Evolutionary conservation across 2,113 vertebrate species (phyloP).

Genomic region (Cebidichthys violaceus): DNA sequence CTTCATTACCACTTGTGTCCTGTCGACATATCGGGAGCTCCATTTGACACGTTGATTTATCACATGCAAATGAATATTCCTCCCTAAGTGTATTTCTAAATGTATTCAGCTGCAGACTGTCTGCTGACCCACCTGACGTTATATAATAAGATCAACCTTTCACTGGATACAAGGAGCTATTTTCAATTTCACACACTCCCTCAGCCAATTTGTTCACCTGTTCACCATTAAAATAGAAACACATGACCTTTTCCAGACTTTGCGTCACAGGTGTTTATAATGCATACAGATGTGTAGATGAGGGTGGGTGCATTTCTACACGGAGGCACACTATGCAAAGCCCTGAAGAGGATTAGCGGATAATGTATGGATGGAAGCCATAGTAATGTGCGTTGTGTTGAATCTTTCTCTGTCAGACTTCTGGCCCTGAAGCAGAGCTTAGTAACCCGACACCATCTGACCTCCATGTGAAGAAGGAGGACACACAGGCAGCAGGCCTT

Average conservation of each 20-base stretch:
- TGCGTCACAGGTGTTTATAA: neutral
- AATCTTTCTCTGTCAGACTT: constrained; percentile 46
- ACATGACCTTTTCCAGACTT: neutral
- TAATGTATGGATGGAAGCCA: neutral
- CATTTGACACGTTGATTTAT: constrained; percentile 1
- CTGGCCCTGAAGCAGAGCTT: constrained; percentile 37
- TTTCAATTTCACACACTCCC: constrained; percentile 6
- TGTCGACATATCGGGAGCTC: neutral
- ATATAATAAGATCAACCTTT: constrained; percentile 22
- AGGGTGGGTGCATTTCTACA: neutral
- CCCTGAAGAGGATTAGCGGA: neutral
- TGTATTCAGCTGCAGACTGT: neutral
- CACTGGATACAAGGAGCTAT: constrained; percentile 10
- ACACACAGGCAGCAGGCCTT: neutral
- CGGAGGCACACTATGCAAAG: neutral
- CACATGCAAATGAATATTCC: neutral
- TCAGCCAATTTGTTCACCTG: neutral
- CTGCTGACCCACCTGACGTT: neutral
- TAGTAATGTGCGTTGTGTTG: neutral
- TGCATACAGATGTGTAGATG: neutral
- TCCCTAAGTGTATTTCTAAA: neutral
- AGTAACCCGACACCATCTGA: constrained; percentile 31
- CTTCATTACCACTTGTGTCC: neutral
- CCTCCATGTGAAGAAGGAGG: constrained; percentile 6
- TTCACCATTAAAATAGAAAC: constrained; percentile 20